Base-by-base conservation (phyloP, 2,888 invertebrate species). In the Drosophila eohydei region DNA sequence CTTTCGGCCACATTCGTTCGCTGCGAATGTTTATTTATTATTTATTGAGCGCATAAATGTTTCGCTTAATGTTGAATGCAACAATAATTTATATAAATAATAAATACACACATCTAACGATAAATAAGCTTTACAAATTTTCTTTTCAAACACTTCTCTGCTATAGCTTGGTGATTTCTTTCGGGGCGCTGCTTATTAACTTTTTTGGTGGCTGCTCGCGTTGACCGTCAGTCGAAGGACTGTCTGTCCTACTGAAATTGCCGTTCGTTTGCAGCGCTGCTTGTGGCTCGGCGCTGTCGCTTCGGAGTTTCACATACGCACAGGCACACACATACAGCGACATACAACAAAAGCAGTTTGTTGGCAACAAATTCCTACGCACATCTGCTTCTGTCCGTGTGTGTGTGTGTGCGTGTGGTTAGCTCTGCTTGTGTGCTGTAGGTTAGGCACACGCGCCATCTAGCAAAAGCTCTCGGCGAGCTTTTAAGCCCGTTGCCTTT, bases 211-310 rank as follows among this genome's bases (percentile, higher is more conserved):
- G 66, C 78, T 78, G 81, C 81, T 88, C 88, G 90, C 92, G 91
- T 83, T 91, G 91, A 87, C 86, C 91, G 92, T 91, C 91, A 91
- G 91, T 91, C 92, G 92, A 92, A 92, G 91, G 92, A 92, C 92
- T 92, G 92, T 80, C 77, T 90, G 92, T 91, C 92, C 92, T 91
- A 92, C 92, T 92, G 92, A 92, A 89, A 78, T 72, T 73, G 59
- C 72, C 71, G 78, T 74, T 75, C 74, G 78, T 78, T 83, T 74
- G 68, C 71, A 78, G 81, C 70, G 62, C 58, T 59, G 76, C 76
- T 68, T 56, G 40, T 57, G 57, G 59, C 62, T 78, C 72, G 73
- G 66, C 41, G 69, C 48, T 74, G 58, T 64, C 68, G 71, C 76
- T 74, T 87, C 88, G 85, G 73, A 73, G 78, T 78, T 81, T 81